Conservation (phyloP, 2,888 invertebrate genomes). For the Cetonia aurata region DNA sequence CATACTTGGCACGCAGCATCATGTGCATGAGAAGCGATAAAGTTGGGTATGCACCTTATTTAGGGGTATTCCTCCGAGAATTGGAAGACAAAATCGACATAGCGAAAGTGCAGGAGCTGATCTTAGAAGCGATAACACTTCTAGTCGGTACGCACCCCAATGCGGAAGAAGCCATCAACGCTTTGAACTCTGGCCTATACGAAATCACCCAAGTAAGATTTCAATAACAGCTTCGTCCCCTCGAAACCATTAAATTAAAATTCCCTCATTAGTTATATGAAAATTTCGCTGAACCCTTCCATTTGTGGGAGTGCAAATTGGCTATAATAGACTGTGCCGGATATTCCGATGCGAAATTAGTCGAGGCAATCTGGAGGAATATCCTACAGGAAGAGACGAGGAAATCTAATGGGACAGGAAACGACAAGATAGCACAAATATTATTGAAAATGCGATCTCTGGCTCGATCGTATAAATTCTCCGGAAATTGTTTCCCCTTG, state of each 20-base stretch:
- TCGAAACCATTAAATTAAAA: constrained; percentile 4
- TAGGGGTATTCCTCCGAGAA: constrained; percentile 86
- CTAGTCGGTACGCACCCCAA: constrained; percentile 62
- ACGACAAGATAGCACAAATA: constrained; percentile 76
- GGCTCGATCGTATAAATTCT: constrained; percentile 82
- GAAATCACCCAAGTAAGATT: constrained; percentile 84
- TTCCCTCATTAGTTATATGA: constrained; percentile 79
- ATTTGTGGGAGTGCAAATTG: constrained; percentile 93
- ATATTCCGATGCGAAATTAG: constrained; percentile 87
- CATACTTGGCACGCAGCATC: constrained; percentile 93
- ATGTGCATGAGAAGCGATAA: constrained; percentile 94
- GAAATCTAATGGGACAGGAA: constrained; percentile 65
- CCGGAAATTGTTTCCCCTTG: constrained; percentile 89
- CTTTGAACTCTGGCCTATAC: constrained; percentile 84
- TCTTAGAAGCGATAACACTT: constrained; percentile 76
- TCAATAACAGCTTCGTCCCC: constrained; percentile 7
- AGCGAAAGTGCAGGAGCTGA: constrained; percentile 82
- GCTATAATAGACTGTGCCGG: constrained; percentile 96
- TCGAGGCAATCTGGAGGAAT: constrained; percentile 93
- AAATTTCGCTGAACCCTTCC: constrained; percentile 91
- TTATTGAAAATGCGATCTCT: constrained; percentile 83
- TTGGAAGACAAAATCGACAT: constrained; percentile 95
- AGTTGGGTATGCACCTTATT: constrained; percentile 77
- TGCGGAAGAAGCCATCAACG: constrained; percentile 72
- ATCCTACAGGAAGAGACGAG: constrained; percentile 77